Conservation (phyloP, 1,140 invertebrate genomes). For the Aphelinus atriplicis region DNA sequence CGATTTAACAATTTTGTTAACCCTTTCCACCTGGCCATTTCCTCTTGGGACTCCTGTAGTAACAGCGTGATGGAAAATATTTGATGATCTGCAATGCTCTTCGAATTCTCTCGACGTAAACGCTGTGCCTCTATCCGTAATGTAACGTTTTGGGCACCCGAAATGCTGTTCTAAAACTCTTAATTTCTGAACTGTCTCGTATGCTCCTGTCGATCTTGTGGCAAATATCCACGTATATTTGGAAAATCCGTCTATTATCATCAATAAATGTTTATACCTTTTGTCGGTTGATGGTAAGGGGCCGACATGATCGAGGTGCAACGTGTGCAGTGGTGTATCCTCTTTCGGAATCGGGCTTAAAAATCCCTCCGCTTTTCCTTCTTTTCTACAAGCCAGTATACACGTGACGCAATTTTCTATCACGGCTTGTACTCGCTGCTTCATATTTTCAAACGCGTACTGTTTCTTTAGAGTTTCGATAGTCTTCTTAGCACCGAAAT, state of each 20-base stretch:
- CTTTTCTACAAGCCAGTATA: slow-evolving; percentile 23
- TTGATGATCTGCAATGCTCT: slow-evolving; percentile 42
- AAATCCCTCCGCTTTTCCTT: slow-evolving; percentile 34
- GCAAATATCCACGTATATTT: slow-evolving; percentile 52
- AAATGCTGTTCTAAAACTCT: too few species aligned
- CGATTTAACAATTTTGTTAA: slow-evolving; percentile 47
- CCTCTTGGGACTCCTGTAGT: slow-evolving; percentile 50
- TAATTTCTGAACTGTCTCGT: too few species aligned
- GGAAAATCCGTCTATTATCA: slow-evolving; percentile 56
- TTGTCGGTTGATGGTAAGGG: slow-evolving; percentile 57
- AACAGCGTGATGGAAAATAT: slow-evolving; percentile 45
- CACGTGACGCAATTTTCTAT: slow-evolving; percentile 36
- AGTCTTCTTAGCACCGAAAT: slow-evolving; percentile 36
- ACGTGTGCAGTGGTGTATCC: slow-evolving; percentile 15
- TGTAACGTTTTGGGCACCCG: too few species aligned
- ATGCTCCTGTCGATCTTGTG: background rate
- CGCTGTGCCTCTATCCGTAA: slow-evolving; percentile 28
- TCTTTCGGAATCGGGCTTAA: slow-evolving; percentile 26
- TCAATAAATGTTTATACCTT: slow-evolving; percentile 58
- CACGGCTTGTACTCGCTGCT: slow-evolving; percentile 30
- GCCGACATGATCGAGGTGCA: slow-evolving; percentile 47
- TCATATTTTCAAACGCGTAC: slow-evolving; percentile 27
- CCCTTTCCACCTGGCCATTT: slow-evolving; percentile 55
- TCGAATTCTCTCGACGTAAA: slow-evolving; percentile 39
- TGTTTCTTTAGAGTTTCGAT: slow-evolving; percentile 25